These are phyloP conservation scores for Drosophila quinaria DNA, from an alignment of 2,888 invertebrate species.

Conservation along the genomic window DNA sequence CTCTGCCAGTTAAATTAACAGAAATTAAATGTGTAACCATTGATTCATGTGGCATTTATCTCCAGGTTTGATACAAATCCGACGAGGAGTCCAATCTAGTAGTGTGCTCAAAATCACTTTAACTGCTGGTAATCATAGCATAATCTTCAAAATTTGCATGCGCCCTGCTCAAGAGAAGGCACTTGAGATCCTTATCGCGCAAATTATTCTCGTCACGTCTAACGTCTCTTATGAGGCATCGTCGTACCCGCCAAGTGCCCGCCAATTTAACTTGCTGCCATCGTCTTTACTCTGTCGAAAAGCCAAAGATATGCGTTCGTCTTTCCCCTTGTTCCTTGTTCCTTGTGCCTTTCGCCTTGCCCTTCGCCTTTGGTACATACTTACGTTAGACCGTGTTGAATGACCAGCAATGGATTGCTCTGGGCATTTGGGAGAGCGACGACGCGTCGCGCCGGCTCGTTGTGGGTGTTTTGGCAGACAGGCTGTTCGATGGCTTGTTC, in stretches of 20 bases:
- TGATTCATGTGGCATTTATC: constrained; percentile 28
- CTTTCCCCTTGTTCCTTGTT: not conserved
- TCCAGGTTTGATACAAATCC: constrained; percentile 10
- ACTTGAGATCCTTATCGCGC: constrained; percentile 80
- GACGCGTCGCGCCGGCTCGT: constrained; percentile 58
- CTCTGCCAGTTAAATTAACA: constrained; percentile 1
- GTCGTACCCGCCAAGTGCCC: constrained; percentile 58
- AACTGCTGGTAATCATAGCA: constrained; percentile 82
- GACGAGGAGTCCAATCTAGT: constrained; percentile 8
- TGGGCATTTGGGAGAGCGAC: constrained; percentile 54
- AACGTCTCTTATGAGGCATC: constrained; percentile 62
- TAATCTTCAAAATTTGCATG: constrained; percentile 84
- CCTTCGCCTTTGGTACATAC: constrained; percentile 11
- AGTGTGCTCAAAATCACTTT: constrained; percentile 63
- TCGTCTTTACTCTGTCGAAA: constrained; percentile 23
- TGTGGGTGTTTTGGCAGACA: constrained; percentile 70
- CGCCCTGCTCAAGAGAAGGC: constrained; percentile 66
- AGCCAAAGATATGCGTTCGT: constrained; percentile 32
- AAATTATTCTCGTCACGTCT: constrained; percentile 84
- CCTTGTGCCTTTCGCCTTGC: not conserved
- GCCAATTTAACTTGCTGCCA: constrained; percentile 60
- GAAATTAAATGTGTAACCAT: constrained; percentile 17
- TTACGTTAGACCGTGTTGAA: constrained; percentile 61
- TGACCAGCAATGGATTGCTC: constrained; percentile 67
- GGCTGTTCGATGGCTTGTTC: constrained; percentile 56